Evolutionary conservation across 2,888 invertebrate species (phyloP).

Genomic region (Ophioninae sp.): DNA sequence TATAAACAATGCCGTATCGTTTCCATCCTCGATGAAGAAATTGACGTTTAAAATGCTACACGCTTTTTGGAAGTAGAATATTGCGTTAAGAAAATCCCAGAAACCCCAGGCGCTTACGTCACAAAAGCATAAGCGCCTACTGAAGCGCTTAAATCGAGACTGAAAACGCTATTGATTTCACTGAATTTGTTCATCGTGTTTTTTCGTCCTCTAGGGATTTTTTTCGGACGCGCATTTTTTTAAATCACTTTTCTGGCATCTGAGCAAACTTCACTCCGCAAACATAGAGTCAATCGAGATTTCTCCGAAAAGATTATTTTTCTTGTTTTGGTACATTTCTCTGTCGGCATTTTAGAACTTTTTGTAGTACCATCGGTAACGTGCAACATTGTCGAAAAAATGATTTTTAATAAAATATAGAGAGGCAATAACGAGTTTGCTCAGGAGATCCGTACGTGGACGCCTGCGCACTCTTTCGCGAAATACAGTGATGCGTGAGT

Average conservation of each 20-base stretch:
- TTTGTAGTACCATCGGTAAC: too few relatives aligned
- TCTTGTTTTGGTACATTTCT: too few relatives aligned
- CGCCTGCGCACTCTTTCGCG: neutral
- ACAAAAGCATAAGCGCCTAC: neutral
- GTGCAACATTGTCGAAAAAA: too few relatives aligned
- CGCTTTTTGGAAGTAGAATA: neutral
- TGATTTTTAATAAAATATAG: too few relatives aligned
- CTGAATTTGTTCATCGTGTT: neutral
- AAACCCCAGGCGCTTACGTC: neutral
- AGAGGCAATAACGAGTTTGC: neutral
- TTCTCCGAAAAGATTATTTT: too few relatives aligned
- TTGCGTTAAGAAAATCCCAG: neutral
- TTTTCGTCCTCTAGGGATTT: too few relatives aligned
- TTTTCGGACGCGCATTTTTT: too few relatives aligned
- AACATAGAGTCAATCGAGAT: too few relatives aligned
- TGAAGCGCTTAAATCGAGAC: neutral
- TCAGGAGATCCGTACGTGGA: constrained; percentile 1
- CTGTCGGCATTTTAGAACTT: too few relatives aligned
- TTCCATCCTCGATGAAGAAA: neutral
- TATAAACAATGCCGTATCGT: neutral
- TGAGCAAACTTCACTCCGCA: too few relatives aligned
- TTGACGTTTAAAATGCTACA: neutral
- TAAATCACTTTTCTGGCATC: too few relatives aligned
- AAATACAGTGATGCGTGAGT: constrained; percentile 8
- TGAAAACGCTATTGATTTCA: neutral